Base-by-base conservation (phyloP, 2,113 vertebrate genomes). In the Zonotrichia leucophrys region DNA sequence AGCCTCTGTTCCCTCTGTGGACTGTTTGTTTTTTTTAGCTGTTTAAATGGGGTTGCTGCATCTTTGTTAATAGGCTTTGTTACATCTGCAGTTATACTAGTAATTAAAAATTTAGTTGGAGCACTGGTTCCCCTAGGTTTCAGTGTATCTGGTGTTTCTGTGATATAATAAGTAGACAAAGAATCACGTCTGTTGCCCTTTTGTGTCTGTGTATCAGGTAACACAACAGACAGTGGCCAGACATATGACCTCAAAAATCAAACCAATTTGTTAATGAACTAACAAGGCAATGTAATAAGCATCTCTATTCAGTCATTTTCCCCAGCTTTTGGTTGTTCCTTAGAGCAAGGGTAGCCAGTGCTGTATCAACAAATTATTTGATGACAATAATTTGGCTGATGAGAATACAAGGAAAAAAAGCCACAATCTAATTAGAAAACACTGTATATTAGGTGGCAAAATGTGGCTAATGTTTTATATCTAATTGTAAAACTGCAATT, bases 191-290 rank as follows among this genome's bases (percentile, higher is more conserved):
- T 88, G 35, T 92, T 93, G 90, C 44, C 89, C 86, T 93, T 89
- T 78, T 74, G 75, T 83, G 53, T 58, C 72, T 89, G 90, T 44
- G 64, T 92, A 94, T 88, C 73, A 73, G 70, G 83, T 92, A 88
- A 72, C 81, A 86, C 55, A 80, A 50, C 47, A 96, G 84, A 87
- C 92, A 94, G 74, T 73, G 90, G 67, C 82, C 85, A 91, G 67
- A 50, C 87, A 15, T 41, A 25, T 64, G 94, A 92, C 97, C 92
- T 85, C 72, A 89, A 95, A 96, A 96, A 90, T 91, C 76, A 78
- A 72, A 94, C 90, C 89, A 91, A 83, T 95, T 92, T 93, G 80
- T 97, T 95, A 95, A 96, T 95, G 79, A 96, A 64, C 55, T 85
- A 81, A 95, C 73, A 79, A 83, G 46, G 58, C 69, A 72, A 83